Base-by-base conservation (phyloP, 2,113 vertebrate species). In the Pygoscelis adeliae region DNA sequence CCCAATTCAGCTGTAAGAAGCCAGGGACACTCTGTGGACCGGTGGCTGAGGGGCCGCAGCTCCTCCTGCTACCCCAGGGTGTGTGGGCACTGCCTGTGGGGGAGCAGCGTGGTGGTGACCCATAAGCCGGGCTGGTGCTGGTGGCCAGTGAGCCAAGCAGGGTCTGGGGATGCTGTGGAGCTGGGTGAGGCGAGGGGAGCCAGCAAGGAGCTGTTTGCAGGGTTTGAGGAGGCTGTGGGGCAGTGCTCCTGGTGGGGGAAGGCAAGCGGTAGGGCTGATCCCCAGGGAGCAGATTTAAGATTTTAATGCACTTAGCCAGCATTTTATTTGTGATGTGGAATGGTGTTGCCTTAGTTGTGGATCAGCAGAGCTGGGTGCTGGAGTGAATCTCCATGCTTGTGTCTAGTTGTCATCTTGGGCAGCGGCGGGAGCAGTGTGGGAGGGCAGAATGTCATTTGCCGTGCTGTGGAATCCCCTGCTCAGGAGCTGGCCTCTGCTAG, bases 61-160 rank as follows among this genome's bases (percentile, higher is more conserved):
- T 71, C 18, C 40, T 59, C 18, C 70, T 61, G 58, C 44, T 56
- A 1, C 50, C 21, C 59, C 26, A 20, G 34, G 34, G 17, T 12
- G 62, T 5, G 27, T 18, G 42, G 21, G 38, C 36, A 63, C 22
- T 83, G 40, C 15, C 34, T 14, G 25, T 15, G n/a, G 17, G 36
- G 23, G 27, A 11, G 18, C 50, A 71, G 56, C 2, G 0, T 9
- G 18, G 18, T 26, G 38, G 34, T 17, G 38, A 18, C 70, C 34
- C 0, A 0, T 36, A 49, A 66, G 11, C 32, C 5, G 3, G 22
- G 30, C 58, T 1, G 1, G n/a, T 32, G 30, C 65, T 21, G 20
- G 56, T 27, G 65, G 11, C 42, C 32, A 23, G 46, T 1, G 13
- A 83, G 36, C 47, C 25, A 55, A 7, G 36, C 36, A 27, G 47